Evolutionary conservation across 2,797 vertebrate species (phyloP), one percentile per base, ranked within the genome.

Genomic region (Glossophaga mutica): DNA sequence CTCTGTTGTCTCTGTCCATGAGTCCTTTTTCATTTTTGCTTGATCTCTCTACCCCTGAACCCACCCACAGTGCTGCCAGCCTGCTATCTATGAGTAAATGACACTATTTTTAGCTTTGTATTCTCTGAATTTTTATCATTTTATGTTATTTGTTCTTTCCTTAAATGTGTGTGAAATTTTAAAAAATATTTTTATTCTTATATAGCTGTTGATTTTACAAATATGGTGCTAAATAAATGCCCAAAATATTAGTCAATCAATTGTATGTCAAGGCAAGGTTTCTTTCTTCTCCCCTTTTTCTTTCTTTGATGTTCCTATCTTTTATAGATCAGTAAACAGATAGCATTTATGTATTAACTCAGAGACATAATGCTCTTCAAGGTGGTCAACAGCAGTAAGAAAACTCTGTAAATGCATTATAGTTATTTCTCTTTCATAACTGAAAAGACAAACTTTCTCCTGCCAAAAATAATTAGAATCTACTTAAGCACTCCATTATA

Each of bases 171-270:
- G 11, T 83, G 59, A 50, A 79, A 94, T 67, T 91, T 46, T 59
- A 82, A 57, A 87, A 76, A 12, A 3, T 39, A 82, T 95, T n/a
- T 95, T 67, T 46, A 85, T 95, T 87, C 87, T 90, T 86, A 92
- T 92, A 24, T 50, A 81, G 9, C 29, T 81, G 67, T 84, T 39
- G 55, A 57, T 24, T 91, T 85, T 86, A 24, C 15, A 88, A 48
- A 68, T 52, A 65, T 12, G 6, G 4, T 82, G 10, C 21, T 59
- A 82, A 82, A 48, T 16, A 52, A 24, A 78, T 29, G 5, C 5
- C 90, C 76, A 94, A 78, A 87, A 77, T 78, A 16, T 37, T 87
- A 37, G 7, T 81, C 2, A 50, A 37, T 39, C 6, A 8, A 42
- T 85, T 90, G 46, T 11, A 34, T 29, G 9, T 29, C 87, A 82